These are phyloP conservation scores for Micoletzkya japonica DNA, from an alignment of 2,888 invertebrate species.

Conservation along the genomic window DNA sequence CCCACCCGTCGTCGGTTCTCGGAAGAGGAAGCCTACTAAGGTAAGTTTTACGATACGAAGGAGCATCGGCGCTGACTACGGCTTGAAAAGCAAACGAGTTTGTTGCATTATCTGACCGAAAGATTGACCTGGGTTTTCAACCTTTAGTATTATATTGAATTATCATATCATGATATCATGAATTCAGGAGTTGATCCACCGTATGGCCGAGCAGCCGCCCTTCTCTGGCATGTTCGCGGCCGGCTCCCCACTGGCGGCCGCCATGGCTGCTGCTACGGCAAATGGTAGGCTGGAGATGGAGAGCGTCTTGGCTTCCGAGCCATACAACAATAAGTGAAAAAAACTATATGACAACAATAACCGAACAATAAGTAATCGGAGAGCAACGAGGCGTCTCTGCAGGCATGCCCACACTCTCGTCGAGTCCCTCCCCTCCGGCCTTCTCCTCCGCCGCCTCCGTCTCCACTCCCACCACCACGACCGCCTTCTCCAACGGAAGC, in stretches of 20 bases:
- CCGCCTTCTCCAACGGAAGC: not conserved
- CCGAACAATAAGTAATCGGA: not conserved
- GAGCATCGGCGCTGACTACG: not conserved
- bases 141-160: not conserved
- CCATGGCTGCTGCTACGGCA: conserved; percentile 2
- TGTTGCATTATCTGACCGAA: not conserved
- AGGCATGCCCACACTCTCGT: conserved; percentile 1
- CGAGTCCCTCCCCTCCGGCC: not conserved
- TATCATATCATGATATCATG: not conserved
- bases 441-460: conserved; percentile 1
- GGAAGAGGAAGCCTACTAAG: conserved; percentile 54
- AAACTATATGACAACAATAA: not conserved
- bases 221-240: not conserved
- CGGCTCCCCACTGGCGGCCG: conserved; percentile 19
- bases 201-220: conserved; percentile 10
- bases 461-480: not conserved
- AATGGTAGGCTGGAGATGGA: too few species aligned
- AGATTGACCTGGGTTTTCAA: not conserved
- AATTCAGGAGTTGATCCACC: conserved; percentile 25
- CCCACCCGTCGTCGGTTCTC: conserved; percentile 34
- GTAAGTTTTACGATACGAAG: conserved; percentile 19
- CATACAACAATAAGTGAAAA: too few species aligned
- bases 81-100: not conserved
- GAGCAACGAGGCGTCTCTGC: not conserved
- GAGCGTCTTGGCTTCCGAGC: too few species aligned